phyloP scores from a whole-genome alignment of 2,888 invertebrate genomes.

The Linnaemya vulpina region DNA sequence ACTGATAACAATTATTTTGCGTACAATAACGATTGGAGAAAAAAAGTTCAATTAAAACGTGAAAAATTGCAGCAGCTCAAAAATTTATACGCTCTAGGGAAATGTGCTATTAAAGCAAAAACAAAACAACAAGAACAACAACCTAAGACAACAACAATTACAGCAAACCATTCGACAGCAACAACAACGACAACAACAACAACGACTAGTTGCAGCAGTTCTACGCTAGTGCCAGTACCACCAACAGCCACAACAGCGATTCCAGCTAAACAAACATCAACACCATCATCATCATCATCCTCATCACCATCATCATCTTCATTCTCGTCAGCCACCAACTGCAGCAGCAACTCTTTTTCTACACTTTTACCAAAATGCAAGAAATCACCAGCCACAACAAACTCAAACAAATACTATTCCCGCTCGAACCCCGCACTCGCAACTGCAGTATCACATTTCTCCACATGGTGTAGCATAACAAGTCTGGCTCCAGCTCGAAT shows the following conservation, averaged over 20 bases:
- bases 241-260: background rate
- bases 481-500: conserved; percentile 43
- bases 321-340: background rate
- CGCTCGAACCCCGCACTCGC: background rate
- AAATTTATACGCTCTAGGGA: conserved; percentile 41
- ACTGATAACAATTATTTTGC: background rate
- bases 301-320: conserved; percentile 4
- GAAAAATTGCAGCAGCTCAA: conserved; percentile 28
- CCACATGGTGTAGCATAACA: conserved; percentile 26
- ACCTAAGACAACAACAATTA: background rate
- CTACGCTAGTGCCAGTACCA: background rate
- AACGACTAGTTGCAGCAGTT: background rate
- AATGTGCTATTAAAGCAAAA: conserved; percentile 24
- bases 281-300: background rate
- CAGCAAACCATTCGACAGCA: background rate
- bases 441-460: background rate
- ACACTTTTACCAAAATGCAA: conserved; percentile 26
- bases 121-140: conserved; percentile 9
- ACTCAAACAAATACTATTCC: background rate
- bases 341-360: conserved; percentile 13
- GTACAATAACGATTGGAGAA: conserved; percentile 17
- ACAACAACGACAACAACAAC: background rate
- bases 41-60: conserved; percentile 57
- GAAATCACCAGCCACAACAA: conserved; percentile 14
- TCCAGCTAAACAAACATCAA: conserved; percentile 1